phyloP scores from a whole-genome alignment of 2,888 invertebrate genomes.

The Drosophila ustulata region DNA sequence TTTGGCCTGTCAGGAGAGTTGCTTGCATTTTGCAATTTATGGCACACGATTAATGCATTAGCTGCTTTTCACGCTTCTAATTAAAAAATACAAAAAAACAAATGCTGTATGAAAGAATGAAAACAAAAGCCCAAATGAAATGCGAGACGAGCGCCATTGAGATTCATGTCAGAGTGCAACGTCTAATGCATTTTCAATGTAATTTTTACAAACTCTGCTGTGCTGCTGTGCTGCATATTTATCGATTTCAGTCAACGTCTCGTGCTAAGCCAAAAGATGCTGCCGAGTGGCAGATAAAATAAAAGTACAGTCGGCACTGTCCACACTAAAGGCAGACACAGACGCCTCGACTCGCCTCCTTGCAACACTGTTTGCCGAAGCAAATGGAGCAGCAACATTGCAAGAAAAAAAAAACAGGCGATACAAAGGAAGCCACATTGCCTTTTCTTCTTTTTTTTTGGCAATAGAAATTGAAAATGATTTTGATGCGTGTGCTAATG shows the following conservation, averaged over 20 bases:
- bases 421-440: background rate
- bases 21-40: constrained; percentile 67
- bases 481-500: constrained; percentile 53
- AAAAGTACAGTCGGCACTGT: constrained; percentile 76
- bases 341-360: constrained; percentile 22
- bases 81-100: constrained; percentile 31
- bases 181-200: constrained; percentile 80
- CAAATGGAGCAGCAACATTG: constrained; percentile 15
- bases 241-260: constrained; percentile 61
- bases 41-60: constrained; percentile 79
- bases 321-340: constrained; percentile 57
- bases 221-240: constrained; percentile 62
- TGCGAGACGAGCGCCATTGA: constrained; percentile 51
- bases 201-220: constrained; percentile 64
- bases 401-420: constrained; percentile 17
- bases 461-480: constrained; percentile 43
- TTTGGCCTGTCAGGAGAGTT: constrained; percentile 56
- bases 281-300: constrained; percentile 43
- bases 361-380: constrained; percentile 22
- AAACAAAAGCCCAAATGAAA: constrained; percentile 40
- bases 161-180: constrained; percentile 64
- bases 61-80: constrained; percentile 64
- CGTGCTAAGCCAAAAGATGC: constrained; percentile 48
- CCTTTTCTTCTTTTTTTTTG: background rate
- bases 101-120: background rate